Conservation (phyloP, 2,113 vertebrate species). For the Odontesthes bonariensis region DNA sequence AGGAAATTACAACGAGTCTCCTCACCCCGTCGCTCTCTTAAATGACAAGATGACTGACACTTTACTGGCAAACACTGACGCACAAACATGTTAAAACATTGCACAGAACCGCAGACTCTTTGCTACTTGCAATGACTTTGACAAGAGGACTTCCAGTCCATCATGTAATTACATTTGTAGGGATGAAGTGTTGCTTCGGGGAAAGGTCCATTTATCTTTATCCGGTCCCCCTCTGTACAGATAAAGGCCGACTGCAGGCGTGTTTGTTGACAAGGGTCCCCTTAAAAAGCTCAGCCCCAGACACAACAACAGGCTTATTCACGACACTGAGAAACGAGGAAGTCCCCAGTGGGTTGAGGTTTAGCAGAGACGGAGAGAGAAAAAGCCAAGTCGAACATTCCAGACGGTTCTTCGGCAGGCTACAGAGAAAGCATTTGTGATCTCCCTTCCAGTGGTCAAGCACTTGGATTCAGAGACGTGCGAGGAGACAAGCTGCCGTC, state of each 20-base stretch:
- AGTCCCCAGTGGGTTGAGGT: conserved; percentile 58
- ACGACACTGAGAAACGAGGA: conserved; percentile 64
- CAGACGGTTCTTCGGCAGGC: conserved; percentile 49
- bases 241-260: conserved; percentile 59
- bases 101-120: background rate
- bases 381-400: conserved; percentile 60
- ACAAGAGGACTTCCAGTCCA: conserved; percentile 22
- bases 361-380: conserved; percentile 46
- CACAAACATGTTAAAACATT: conserved; percentile 45
- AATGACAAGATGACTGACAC: conserved; percentile 50
- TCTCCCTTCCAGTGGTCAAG: conserved; percentile 76
- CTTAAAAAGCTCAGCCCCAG: conserved; percentile 45
- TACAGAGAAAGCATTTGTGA: conserved; percentile 68
- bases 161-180: conserved; percentile 48
- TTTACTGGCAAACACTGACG: conserved; percentile 41
- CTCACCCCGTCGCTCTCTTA: conserved; percentile 16
- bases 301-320: conserved; percentile 73
- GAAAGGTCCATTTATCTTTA: conserved; percentile 29
- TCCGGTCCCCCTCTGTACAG: conserved; percentile 39
- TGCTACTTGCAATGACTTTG: conserved; percentile 29
- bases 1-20: conserved; percentile 36
- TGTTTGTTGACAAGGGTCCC: conserved; percentile 60
- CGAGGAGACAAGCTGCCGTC: conserved; percentile 49
- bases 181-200: conserved; percentile 31
- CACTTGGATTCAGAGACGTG: conserved; percentile 59